These are phyloP conservation scores for Fringilla coelebs DNA, from an alignment of 2,797 vertebrate species.

Conservation along the genomic window DNA sequence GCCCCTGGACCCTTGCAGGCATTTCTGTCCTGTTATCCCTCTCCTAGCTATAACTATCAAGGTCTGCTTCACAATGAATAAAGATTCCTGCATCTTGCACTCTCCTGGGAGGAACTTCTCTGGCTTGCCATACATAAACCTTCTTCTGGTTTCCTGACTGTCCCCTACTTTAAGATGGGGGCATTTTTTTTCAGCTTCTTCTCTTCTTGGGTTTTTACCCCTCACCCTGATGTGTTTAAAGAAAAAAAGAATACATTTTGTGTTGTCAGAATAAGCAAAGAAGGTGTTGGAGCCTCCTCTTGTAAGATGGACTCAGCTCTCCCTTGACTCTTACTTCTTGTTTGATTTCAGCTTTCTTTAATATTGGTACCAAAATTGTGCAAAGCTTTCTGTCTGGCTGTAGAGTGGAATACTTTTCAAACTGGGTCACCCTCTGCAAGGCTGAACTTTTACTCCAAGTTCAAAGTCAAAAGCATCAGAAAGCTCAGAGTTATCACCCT, in stretches of 20 bases:
- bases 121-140: not conserved
- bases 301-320: not conserved
- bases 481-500: not conserved
- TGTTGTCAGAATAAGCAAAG: not conserved
- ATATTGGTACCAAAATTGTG: not conserved
- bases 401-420: not conserved
- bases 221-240: not conserved
- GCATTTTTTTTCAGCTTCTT: not conserved
- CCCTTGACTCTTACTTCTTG: not conserved
- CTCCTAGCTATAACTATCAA: not conserved
- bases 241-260: not conserved
- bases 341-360: not conserved
- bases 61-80: not conserved
- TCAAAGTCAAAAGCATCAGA: constrained; percentile 7
- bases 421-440: not conserved
- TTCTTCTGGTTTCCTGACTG: not conserved
- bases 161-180: not conserved
- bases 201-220: not conserved
- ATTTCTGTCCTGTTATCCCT: not conserved
- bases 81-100: not conserved
- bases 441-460: not conserved
- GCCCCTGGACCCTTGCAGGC: not conserved
- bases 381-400: not conserved
- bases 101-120: not conserved
- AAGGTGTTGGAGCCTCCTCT: not conserved